Conservation (phyloP, 1,140 invertebrate genomes). For the Whitmania pigra region DNA sequence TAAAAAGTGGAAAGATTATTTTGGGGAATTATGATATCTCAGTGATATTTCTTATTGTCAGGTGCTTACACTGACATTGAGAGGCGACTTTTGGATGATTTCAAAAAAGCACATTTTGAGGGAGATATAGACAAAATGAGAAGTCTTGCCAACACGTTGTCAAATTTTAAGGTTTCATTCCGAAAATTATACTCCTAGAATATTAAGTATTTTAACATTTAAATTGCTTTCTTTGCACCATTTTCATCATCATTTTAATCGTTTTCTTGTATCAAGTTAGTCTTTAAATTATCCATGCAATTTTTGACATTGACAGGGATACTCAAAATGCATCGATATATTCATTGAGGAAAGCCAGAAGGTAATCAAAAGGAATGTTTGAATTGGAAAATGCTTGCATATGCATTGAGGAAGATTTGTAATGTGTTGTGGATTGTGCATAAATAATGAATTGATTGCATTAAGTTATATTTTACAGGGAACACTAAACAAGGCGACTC, state of each 20-base stretch:
- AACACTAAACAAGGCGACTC: conserved; percentile 63
- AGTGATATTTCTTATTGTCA: conserved; percentile 25
- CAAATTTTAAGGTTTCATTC: conserved; percentile 66
- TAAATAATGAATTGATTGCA: too few relatives aligned
- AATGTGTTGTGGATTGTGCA: neutral
- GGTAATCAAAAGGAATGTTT: conserved; percentile 43
- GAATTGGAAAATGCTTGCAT: neutral
- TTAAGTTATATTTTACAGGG: conserved; percentile 44
- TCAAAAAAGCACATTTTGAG: conserved; percentile 66
- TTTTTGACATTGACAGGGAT: conserved; percentile 50
- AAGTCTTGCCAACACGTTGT: conserved; percentile 74
- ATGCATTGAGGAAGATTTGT: conserved; percentile 3
- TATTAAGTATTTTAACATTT: neutral
- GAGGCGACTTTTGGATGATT: conserved; percentile 80
- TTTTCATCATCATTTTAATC: too few relatives aligned
- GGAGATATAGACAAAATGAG: conserved; percentile 80
- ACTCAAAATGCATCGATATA: conserved; percentile 85
- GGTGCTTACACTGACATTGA: conserved; percentile 93
- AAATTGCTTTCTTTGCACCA: neutral
- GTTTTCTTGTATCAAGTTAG: too few relatives aligned
- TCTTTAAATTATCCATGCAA: too few relatives aligned
- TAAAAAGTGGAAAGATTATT: conserved; percentile 2
- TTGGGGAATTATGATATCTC: neutral
- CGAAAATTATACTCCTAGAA: neutral
- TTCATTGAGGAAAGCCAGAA: conserved; percentile 93